Evolutionary conservation across 2,797 vertebrate genomes (phyloP).

Genomic region (Mormyrops boulengeri): DNA sequence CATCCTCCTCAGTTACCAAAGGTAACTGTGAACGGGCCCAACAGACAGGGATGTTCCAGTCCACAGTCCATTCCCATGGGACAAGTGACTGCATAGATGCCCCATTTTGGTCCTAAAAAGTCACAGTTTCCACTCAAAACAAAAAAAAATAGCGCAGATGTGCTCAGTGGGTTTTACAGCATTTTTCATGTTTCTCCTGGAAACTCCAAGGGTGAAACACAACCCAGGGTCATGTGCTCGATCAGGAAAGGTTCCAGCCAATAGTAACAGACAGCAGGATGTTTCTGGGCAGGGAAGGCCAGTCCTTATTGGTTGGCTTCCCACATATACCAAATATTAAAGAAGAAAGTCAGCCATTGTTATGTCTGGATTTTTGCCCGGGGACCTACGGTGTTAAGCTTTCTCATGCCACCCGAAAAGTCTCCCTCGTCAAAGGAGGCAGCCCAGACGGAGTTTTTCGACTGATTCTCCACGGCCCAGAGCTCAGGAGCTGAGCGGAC

Average conservation of each 20-base stretch:
- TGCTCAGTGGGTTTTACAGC: conserved; percentile 12
- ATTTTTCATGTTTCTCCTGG: conserved; percentile 2
- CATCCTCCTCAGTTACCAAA: not conserved
- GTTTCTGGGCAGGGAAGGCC: not conserved
- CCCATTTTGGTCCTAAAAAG: not conserved
- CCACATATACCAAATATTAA: conserved; percentile 8
- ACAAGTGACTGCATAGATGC: not conserved
- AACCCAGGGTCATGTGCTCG: not conserved
- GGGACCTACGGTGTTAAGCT: not conserved
- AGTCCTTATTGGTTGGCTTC: conserved; percentile 1
- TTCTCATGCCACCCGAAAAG: not conserved
- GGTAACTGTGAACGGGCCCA: not conserved
- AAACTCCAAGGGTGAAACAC: not conserved
- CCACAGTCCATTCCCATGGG: not conserved
- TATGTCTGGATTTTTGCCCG: not conserved
- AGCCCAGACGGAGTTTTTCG: not conserved
- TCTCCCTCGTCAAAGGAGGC: not conserved
- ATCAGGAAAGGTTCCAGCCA: conserved; percentile 3
- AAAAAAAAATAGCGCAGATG: conserved; percentile 19
- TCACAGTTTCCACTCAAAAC: not conserved
- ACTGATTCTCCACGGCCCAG: not conserved
- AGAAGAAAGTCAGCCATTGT: not conserved
- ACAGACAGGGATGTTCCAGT: not conserved
- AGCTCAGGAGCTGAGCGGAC: not conserved
- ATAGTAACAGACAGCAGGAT: not conserved